Evolutionary conservation across 1,140 invertebrate genomes (phyloP).

Genomic region (Caenorhabditis remanei): DNA sequence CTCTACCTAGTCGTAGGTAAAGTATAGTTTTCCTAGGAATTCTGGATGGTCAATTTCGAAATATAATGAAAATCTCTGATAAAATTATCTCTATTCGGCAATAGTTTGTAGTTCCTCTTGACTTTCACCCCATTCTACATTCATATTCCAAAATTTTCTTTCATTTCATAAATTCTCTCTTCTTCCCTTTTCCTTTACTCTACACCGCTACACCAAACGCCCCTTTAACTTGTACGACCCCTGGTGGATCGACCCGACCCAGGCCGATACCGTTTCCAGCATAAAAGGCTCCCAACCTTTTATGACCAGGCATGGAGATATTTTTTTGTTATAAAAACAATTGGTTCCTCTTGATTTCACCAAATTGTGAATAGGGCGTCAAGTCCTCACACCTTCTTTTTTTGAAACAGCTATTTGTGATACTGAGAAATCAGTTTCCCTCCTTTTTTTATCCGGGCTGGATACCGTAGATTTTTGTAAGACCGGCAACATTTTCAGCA

Average conservation of each 20-base stretch:
- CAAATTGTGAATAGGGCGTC: not conserved
- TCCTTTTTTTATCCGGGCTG: not conserved
- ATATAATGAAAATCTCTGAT: not conserved
- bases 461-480: not conserved
- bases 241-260: not conserved
- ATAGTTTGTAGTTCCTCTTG: not conserved
- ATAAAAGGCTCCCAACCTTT: not conserved
- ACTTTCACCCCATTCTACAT: too few relatives aligned
- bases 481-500: too few relatives aligned
- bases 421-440: not conserved
- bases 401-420: slow-evolving; percentile 4
- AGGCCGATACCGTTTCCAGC: not conserved
- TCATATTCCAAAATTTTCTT: too few relatives aligned
- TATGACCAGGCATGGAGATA: not conserved
- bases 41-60: not conserved
- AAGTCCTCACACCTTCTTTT: not conserved
- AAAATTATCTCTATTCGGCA: not conserved
- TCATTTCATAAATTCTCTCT: not conserved
- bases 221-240: not conserved
- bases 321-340: not conserved
- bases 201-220: not conserved
- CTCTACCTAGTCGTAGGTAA: not conserved
- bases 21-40: too few relatives aligned
- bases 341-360: not conserved
- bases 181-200: not conserved